Conservation (phyloP, 2,797 vertebrate species). For the Pangasius djambal region DNA sequence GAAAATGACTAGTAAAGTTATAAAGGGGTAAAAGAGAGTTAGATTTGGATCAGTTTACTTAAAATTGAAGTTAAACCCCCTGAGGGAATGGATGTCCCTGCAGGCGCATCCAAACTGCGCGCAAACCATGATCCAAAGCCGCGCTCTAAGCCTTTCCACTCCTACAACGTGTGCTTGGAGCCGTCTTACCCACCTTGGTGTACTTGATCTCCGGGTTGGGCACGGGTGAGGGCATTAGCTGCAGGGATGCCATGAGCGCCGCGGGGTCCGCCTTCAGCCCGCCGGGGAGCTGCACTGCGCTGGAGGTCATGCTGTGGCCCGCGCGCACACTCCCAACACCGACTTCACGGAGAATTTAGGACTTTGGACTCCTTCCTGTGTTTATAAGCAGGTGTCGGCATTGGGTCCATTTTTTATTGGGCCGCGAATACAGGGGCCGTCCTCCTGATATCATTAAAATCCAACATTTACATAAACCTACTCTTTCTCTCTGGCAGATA, state of each 20-base stretch:
- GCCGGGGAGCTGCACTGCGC: slow-evolving; percentile 91
- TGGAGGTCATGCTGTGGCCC: slow-evolving; percentile 88
- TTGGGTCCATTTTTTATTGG: slow-evolving; percentile 89
- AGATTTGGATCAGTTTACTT: neutral
- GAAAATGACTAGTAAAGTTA: neutral
- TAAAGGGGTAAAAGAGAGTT: no score
- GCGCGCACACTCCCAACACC: neutral
- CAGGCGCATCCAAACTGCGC: neutral
- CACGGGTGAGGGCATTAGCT: slow-evolving; percentile 92
- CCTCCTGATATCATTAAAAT: slow-evolving; percentile 82
- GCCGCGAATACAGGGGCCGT: slow-evolving; percentile 82
- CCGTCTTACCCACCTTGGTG: slow-evolving; percentile 84
- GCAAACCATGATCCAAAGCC: neutral
- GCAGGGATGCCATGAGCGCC: slow-evolving; percentile 94
- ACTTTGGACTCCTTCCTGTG: slow-evolving; percentile 80
- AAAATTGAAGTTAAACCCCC: neutral
- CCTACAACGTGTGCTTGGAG: neutral
- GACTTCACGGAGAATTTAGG: slow-evolving; percentile 55
- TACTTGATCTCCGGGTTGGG: slow-evolving; percentile 95
- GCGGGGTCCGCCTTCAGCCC: slow-evolving; percentile 94
- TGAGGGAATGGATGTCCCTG: neutral
- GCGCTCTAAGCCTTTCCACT: neutral
- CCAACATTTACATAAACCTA: slow-evolving; percentile 81
- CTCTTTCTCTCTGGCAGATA: slow-evolving; percentile 40
- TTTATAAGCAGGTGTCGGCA: slow-evolving; percentile 99